phyloP scores from a whole-genome alignment of 2,113 vertebrate species.

The Sapayoa aenigma region DNA sequence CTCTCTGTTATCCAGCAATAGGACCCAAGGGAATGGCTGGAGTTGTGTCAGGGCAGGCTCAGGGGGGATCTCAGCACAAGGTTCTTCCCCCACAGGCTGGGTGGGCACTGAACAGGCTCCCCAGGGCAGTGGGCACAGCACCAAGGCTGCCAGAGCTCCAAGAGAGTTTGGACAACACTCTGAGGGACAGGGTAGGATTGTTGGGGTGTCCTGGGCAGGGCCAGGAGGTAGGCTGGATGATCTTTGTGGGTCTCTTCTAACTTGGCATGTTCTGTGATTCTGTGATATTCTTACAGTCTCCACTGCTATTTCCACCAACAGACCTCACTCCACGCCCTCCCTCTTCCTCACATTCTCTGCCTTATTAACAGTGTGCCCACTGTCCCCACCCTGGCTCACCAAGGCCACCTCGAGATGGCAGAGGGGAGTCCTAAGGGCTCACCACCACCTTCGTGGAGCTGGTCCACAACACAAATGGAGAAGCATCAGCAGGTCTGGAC shows the following conservation, averaged over 20 bases:
- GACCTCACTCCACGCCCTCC: neutral
- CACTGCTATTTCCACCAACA: neutral
- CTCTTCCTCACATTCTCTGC: neutral
- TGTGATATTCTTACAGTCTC: neutral
- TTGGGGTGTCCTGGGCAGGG: neutral
- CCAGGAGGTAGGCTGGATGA: neutral
- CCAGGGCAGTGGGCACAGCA: neutral
- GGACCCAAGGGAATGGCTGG: neutral
- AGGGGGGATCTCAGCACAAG: neutral
- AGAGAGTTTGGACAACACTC: neutral
- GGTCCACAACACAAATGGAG: accelerated
- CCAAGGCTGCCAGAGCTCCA: neutral
- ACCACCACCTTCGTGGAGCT: neutral
- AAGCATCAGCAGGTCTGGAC: neutral
- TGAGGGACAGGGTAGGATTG: too few species aligned
- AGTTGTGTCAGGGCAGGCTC: neutral
- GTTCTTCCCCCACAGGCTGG: neutral
- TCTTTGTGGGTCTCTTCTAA: neutral
- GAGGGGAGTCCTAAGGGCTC: neutral
- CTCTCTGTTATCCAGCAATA: neutral
- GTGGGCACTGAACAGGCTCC: neutral
- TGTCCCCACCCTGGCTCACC: neutral
- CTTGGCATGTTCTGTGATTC: too few species aligned
- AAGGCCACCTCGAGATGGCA: accelerated
- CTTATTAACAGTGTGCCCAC: neutral